Evolutionary conservation across 2,797 vertebrate species (phyloP), one percentile per base, ranked within the genome.

Genomic region (Halcyon smyrnensis): DNA sequence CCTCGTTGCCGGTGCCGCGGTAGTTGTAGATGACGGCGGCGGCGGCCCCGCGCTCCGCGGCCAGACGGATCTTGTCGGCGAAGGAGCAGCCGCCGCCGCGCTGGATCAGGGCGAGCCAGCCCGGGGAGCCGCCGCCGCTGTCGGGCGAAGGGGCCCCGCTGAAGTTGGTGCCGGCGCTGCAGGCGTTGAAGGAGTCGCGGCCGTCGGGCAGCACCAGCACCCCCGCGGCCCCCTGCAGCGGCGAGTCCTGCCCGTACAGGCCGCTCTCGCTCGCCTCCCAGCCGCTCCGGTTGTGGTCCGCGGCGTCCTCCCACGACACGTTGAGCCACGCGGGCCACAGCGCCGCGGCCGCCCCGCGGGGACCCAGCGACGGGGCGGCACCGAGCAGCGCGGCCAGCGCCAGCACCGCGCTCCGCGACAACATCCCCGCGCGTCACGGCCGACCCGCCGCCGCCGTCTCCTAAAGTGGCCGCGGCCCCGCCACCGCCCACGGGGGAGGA

Each of bases 51-150:
- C 91, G 97, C 6, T 91, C 79, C 2, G 95, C 94, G 34, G 98
- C 98, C 80, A 97, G 92, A 25, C 97, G 98, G 94, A 99, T 99
- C 96, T 99, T 99, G 36, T 98, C 97, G 16, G 98, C 96, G 95
- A 99, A 99, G 73, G 98, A 98, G 97, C 98, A 99, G 56, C 98
- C 98, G 64, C 98, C 97, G 69, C 98, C 98, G 45, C 98, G 98
- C 96, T 98, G 97, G 87, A 99, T 98, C 46, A 99, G 97, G 30
- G 98, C 98, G 86, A 99, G 93, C 98, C 98, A 99, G 21, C 51
- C n/a, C 43, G 91, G 67, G 25, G 95, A 92, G 70, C 83, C 81
- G 64, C 93, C n/a, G 56, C 18, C 63, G 41, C 41, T 45, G 12
- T 87, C 79, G 39, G 28, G 8, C 64, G 77, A 1, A 3, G 98